Evolutionary conservation across 1,140 invertebrate species (phyloP).

Genomic region (Heliothis virescens): DNA sequence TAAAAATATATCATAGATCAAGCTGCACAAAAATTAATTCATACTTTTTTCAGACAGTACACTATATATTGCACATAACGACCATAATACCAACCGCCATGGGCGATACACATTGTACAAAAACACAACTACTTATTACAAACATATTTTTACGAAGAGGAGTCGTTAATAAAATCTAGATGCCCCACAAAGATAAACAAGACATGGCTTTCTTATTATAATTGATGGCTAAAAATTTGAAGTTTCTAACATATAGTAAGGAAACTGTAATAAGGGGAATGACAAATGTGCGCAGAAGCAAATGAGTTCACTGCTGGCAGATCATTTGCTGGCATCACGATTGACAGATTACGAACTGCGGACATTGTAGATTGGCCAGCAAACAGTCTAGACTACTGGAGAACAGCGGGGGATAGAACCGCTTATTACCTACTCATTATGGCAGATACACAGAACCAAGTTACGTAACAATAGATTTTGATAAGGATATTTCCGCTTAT

Average conservation of each 20-base stretch:
- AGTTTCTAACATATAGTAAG: slow-evolving; percentile 5
- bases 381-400: not conserved
- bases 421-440: slow-evolving; percentile 11
- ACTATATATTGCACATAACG: slow-evolving; percentile 21
- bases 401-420: not conserved
- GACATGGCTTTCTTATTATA: slow-evolving; percentile 45
- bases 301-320: slow-evolving; percentile 28
- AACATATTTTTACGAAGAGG: slow-evolving; percentile 43
- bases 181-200: slow-evolving; percentile 38
- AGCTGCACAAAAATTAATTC: slow-evolving; percentile 19
- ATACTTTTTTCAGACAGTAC: not conserved
- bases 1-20: slow-evolving; percentile 30
- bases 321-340: slow-evolving; percentile 37
- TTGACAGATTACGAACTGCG: slow-evolving; percentile 38
- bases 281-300: slow-evolving; percentile 33
- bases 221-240: slow-evolving; percentile 41
- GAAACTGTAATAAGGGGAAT: slow-evolving; percentile 27
- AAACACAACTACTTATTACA: slow-evolving; percentile 43
- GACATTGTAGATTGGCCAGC: slow-evolving; percentile 11
- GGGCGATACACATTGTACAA: slow-evolving; percentile 15
- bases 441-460: not conserved
- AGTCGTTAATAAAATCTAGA: slow-evolving; percentile 36
- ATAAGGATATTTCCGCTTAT: slow-evolving; percentile 1
- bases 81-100: slow-evolving; percentile 31
- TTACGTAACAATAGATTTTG: slow-evolving; percentile 5